Evolutionary conservation across 2,797 vertebrate genomes (phyloP).

Genomic region (Crocidura indochinensis): DNA sequence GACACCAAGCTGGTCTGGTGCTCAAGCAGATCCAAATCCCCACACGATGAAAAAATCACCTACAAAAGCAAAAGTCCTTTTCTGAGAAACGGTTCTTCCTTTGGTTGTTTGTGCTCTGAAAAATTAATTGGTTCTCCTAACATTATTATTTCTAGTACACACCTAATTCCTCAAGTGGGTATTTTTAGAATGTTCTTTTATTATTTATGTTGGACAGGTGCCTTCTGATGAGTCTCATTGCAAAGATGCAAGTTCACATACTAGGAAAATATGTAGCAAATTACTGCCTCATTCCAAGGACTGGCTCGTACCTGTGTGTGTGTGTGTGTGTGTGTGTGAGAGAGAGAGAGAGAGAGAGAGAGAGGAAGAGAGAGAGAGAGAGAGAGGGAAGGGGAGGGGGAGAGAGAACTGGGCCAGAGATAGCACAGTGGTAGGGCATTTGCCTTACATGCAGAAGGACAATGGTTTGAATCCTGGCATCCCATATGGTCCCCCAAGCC

Average conservation of each 20-base stretch:
- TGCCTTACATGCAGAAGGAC: too few relatives aligned
- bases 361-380: too few relatives aligned
- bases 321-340: conserved; percentile 3
- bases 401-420: too few relatives aligned
- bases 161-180: conserved; percentile 92
- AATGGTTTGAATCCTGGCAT: too few relatives aligned
- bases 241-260: conserved; percentile 88
- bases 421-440: too few relatives aligned
- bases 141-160: conserved; percentile 90
- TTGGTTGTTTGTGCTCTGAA: conserved; percentile 81
- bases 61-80: conserved; percentile 86
- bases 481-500: too few relatives aligned
- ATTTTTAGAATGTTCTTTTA: conserved; percentile 92
- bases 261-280: conserved; percentile 87
- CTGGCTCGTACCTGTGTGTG: conserved; percentile 69
- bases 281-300: conserved; percentile 85
- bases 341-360: not conserved
- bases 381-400: too few relatives aligned
- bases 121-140: conserved; percentile 85
- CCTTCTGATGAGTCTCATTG: conserved; percentile 90
- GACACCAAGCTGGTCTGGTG: conserved; percentile 97
- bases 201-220: conserved; percentile 94
- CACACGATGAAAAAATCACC: conserved; percentile 99
- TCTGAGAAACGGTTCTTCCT: conserved; percentile 85
- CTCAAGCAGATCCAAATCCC: conserved; percentile 99